phyloP scores from a whole-genome alignment of 2,797 vertebrate species.

The Cirrhinus molitorella region DNA sequence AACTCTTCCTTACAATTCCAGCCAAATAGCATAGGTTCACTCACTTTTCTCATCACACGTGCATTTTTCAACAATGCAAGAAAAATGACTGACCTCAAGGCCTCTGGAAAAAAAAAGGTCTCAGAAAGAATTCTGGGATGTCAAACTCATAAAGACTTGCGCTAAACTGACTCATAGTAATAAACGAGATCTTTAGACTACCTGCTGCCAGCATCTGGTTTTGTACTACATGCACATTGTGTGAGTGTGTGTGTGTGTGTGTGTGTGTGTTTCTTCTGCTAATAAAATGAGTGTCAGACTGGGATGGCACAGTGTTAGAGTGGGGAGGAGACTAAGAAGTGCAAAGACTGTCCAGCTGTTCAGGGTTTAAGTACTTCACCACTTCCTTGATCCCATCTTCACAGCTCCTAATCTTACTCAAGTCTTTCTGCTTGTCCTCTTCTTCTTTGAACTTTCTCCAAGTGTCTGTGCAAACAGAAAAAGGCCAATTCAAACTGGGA shows the following conservation, averaged over 20 bases:
- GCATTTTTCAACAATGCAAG: conserved; percentile 46
- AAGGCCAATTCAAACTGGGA: not conserved
- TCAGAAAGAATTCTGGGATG: conserved; percentile 47
- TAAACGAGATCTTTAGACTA: conserved; percentile 54
- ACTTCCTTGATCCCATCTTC: conserved; percentile 80
- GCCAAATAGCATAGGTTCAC: conserved; percentile 35
- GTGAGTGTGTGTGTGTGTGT: conserved; percentile 16
- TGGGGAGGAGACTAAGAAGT: conserved; percentile 68
- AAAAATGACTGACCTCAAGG: conserved; percentile 33
- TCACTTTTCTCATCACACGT: conserved; percentile 43
- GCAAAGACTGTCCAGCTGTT: conserved; percentile 76
- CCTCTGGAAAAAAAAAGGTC: conserved; percentile 42
- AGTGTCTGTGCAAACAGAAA: conserved; percentile 67
- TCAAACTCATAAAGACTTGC: conserved; percentile 47
- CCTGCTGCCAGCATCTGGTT: conserved; percentile 55
- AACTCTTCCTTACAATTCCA: conserved; percentile 21
- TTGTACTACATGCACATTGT: conserved; percentile 57
- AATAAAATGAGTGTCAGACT: conserved; percentile 55
- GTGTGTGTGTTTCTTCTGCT: conserved; percentile 45
- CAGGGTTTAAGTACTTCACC: conserved; percentile 80
- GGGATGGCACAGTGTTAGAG: conserved; percentile 41
- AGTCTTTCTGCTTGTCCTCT: conserved; percentile 72
- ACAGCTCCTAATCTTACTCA: conserved; percentile 73
- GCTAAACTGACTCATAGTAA: conserved; percentile 51
- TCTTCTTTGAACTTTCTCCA: conserved; percentile 82